These are phyloP conservation scores for Plebejus argus DNA, from an alignment of 2,888 invertebrate species.

Conservation along the genomic window DNA sequence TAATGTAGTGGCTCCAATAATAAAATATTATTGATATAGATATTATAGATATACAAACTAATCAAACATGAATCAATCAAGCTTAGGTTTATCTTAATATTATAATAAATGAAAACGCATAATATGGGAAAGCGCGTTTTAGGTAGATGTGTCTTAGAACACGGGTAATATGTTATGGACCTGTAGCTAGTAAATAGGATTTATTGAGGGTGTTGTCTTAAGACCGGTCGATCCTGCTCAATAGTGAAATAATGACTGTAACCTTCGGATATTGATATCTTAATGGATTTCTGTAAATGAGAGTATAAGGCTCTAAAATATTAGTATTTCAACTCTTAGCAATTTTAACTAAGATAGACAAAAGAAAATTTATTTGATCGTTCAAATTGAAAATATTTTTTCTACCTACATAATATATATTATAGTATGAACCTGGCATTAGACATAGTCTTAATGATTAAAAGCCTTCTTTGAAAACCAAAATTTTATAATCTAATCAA, in stretches of 20 bases:
- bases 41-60: too few relatives aligned
- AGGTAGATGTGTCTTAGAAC: conserved; percentile 14
- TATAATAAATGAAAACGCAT: neutral
- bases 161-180: neutral
- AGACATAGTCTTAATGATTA: too few relatives aligned
- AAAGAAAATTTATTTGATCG: too few relatives aligned
- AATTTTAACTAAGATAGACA: too few relatives aligned
- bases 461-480: neutral
- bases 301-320: too few relatives aligned
- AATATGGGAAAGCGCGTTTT: neutral
- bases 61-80: neutral
- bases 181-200: conserved; percentile 21
- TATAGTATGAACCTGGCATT: too few relatives aligned
- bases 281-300: neutral
- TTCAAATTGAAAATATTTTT: too few relatives aligned
- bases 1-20: too few relatives aligned
- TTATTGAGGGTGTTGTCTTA: conserved; percentile 13
- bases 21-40: too few relatives aligned
- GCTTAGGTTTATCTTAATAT: neutral
- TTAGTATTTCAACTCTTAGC: too few relatives aligned
- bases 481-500: neutral
- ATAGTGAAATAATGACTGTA: neutral
- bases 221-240: neutral
- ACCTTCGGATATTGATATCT: too few relatives aligned
- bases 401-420: too few relatives aligned